These are phyloP conservation scores for Clepsis dumicolana DNA, from an alignment of 2,888 invertebrate species.

Conservation along the genomic window DNA sequence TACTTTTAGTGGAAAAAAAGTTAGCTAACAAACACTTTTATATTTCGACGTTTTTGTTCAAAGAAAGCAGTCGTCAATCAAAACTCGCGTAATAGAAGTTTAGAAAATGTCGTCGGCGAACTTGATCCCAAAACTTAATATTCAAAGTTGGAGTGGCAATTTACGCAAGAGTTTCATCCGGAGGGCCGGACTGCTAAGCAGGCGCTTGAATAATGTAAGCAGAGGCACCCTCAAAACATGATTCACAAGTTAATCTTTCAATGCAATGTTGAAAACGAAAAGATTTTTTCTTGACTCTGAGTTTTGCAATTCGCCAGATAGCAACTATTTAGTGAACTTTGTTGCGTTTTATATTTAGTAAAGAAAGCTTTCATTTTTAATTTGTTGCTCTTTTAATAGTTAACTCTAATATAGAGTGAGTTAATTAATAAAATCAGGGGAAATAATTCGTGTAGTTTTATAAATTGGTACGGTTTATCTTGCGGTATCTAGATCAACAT, in stretches of 20 bases:
- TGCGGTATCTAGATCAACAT: no score
- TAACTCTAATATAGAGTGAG: no score
- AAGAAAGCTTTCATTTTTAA: not conserved
- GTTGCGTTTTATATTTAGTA: not conserved
- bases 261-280: constrained; percentile 20
- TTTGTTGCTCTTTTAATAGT: not conserved
- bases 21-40: constrained; percentile 15
- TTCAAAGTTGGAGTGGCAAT: constrained; percentile 70
- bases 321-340: not conserved
- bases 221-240: constrained; percentile 44
- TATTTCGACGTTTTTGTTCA: constrained; percentile 21
- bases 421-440: no score
- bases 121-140: constrained; percentile 66
- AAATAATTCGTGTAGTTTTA: no score
- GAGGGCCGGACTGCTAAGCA: constrained; percentile 60
- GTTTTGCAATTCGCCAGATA: not conserved
- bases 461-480: no score
- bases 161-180: constrained; percentile 65
- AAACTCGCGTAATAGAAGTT: constrained; percentile 48
- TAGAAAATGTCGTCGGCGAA: constrained; percentile 47
- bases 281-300: not conserved
- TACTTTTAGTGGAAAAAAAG: not conserved
- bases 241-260: constrained; percentile 22
- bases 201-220: constrained; percentile 65
- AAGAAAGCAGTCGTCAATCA: constrained; percentile 45